Percentiles rank a stretch among this genome's conserved stretches.
These are phyloP conservation scores for Drosophila nebulosa DNA, from an alignment of 1,140 invertebrate species.

Conservation along the genomic window DNA sequence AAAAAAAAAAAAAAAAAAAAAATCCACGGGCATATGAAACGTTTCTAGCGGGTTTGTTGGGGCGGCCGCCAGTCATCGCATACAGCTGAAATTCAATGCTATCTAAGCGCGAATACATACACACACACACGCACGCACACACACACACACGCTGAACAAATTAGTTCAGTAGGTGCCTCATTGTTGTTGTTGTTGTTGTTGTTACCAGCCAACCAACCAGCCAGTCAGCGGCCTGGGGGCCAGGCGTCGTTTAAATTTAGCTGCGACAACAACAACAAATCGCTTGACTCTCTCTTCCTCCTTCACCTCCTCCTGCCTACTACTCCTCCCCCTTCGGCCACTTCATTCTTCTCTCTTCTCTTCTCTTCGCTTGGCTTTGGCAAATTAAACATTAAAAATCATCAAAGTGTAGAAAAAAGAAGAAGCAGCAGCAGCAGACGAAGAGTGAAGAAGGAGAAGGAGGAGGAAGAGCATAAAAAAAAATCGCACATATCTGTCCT, in stretches of 20 bases:
- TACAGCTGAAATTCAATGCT: constrained; percentile 68
- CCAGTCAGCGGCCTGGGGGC: not conserved
- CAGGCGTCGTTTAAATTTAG: constrained; percentile 70
- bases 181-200: constrained; percentile 23
- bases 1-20: too few relatives aligned
- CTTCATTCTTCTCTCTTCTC: too few relatives aligned
- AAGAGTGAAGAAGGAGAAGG: not conserved
- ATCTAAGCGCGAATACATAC: constrained; percentile 49
- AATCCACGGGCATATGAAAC: constrained; percentile 32
- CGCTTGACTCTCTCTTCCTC: not conserved
- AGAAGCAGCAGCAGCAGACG: not conserved
- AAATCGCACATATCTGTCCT: constrained; percentile 81
- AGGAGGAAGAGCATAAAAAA: constrained; percentile 29
- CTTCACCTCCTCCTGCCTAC: not conserved
- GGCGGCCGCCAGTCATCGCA: constrained; percentile 20
- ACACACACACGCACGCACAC: constrained; percentile 23
- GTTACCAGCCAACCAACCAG: constrained; percentile 10
- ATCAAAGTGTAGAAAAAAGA: constrained; percentile 8
- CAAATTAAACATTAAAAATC: constrained; percentile 58
- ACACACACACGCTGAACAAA: constrained; percentile 42
- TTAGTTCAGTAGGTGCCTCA: constrained; percentile 69
- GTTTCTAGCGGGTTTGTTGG: constrained; percentile 55
- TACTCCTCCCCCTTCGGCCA: not conserved
- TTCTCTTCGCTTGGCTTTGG: constrained; percentile 1
- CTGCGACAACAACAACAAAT: not conserved